phyloP scores from a whole-genome alignment of 2,888 invertebrate genomes.

The Sialis lutaria region DNA sequence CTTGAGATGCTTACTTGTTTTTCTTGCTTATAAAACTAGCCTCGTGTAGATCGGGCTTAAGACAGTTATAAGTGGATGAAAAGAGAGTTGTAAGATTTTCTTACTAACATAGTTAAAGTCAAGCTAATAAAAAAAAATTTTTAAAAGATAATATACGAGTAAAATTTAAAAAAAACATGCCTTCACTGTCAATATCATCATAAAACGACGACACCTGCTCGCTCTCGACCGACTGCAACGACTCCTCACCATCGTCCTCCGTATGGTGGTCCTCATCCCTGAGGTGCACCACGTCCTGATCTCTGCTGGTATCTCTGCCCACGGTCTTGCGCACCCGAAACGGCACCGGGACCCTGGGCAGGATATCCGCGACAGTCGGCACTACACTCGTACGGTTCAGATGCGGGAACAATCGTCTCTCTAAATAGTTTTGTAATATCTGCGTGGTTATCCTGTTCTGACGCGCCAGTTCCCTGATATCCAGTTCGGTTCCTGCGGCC shows the following conservation, averaged over 20 bases:
- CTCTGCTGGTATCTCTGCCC: conserved; percentile 13
- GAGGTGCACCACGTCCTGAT: conserved; percentile 12
- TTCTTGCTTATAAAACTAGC: no score
- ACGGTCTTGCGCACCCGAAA: conserved; percentile 4
- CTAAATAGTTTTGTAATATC: conserved; percentile 55
- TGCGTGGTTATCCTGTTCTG: conserved; percentile 64
- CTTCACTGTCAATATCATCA: conserved; percentile 39
- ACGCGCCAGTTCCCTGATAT: conserved; percentile 41
- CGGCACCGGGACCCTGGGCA: conserved; percentile 26
- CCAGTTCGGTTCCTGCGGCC: conserved; percentile 19
- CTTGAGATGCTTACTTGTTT: no score
- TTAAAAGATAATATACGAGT: no score
- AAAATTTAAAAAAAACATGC: conserved; percentile 17
- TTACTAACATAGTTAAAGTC: no score
- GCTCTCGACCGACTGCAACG: conserved; percentile 51
- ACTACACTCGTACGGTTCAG: conserved; percentile 26
- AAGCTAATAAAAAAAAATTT: no score
- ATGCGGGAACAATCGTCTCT: conserved; percentile 46
- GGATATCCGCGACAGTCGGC: conserved; percentile 47
- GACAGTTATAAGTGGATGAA: no score
- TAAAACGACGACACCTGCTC: conserved; percentile 36
- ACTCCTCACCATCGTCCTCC: conserved; percentile 25
- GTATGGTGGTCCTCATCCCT: not conserved
- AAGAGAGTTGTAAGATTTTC: no score
- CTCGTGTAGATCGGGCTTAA: no score